These are phyloP conservation scores for Enteromius trimaculatus DNA, from an alignment of 2,797 vertebrate species.

Conservation along the genomic window DNA sequence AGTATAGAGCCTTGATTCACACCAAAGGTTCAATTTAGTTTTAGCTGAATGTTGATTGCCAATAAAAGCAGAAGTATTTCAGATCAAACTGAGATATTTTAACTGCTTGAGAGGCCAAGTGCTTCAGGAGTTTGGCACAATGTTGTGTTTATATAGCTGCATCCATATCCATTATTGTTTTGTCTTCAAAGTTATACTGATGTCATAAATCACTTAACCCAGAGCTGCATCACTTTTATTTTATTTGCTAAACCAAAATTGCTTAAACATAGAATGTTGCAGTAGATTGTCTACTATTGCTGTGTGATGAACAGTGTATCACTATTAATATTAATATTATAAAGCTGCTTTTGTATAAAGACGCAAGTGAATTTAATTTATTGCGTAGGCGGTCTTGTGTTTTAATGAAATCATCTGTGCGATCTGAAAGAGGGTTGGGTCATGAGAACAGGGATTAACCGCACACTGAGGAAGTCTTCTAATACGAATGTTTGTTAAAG, in stretches of 20 bases:
- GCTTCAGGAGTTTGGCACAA: not conserved
- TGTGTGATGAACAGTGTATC: not conserved
- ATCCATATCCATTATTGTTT: not conserved
- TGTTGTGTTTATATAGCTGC: not conserved
- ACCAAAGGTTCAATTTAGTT: slow-evolving; percentile 7
- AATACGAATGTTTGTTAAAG: slow-evolving; percentile 58
- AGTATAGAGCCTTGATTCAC: slow-evolving; percentile 10
- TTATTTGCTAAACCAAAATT: not conserved
- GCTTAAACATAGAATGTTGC: not conserved
- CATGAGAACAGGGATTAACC: slow-evolving; percentile 56
- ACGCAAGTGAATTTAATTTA: slow-evolving; percentile 10
- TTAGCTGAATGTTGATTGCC: not conserved
- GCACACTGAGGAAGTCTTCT: slow-evolving; percentile 41
- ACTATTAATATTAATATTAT: too few relatives aligned
- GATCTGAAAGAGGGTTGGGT: slow-evolving; percentile 48
- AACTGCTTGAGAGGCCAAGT: not conserved
- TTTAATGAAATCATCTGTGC: slow-evolving; percentile 43
- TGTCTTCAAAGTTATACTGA: not conserved
- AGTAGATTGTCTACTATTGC: not conserved
- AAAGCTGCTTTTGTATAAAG: not conserved
- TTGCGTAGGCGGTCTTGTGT: slow-evolving; percentile 18
- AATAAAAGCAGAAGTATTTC: not conserved
- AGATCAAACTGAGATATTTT: slow-evolving; percentile 8
- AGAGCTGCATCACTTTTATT: not conserved
- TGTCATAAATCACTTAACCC: not conserved